Conservation (phyloP, 2,797 vertebrate genomes). For the Acanthopagrus latus region DNA sequence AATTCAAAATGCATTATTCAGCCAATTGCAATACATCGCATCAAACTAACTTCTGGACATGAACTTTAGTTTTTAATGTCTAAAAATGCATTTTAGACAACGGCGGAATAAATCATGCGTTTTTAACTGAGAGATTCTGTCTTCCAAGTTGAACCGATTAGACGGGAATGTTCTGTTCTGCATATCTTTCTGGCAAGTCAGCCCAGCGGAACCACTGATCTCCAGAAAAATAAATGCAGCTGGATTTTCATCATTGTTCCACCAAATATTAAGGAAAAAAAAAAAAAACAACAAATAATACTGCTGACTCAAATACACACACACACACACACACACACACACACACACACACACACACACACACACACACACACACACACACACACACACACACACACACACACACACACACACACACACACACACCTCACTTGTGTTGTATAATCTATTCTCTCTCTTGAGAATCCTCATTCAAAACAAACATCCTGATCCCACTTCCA, state of each 20-base stretch:
- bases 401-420: too few species aligned
- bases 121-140: slow-evolving; percentile 31
- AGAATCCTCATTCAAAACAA: slow-evolving; percentile 40
- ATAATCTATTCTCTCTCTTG: slow-evolving; percentile 22
- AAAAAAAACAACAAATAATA: neutral
- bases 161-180: slow-evolving; percentile 21
- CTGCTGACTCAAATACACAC: neutral
- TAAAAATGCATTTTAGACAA: slow-evolving; percentile 3
- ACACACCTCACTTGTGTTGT: neutral
- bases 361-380: too few species aligned
- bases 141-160: slow-evolving; percentile 28
- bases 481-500: slow-evolving; percentile 20
- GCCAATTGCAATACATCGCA: neutral
- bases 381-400: too few species aligned
- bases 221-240: slow-evolving; percentile 13
- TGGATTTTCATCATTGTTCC: neutral
- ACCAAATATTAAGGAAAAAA: neutral
- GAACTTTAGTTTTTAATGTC: neutral
- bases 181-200: slow-evolving; percentile 10
- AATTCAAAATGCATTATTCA: neutral
- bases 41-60: neutral
- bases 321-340: too few species aligned
- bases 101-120: slow-evolving; percentile 23
- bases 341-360: too few species aligned
- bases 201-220: slow-evolving; percentile 21